Evolutionary conservation across 2,888 invertebrate species (phyloP), one percentile per base, ranked within the genome.

Genomic region (Drosophila picticornis): DNA sequence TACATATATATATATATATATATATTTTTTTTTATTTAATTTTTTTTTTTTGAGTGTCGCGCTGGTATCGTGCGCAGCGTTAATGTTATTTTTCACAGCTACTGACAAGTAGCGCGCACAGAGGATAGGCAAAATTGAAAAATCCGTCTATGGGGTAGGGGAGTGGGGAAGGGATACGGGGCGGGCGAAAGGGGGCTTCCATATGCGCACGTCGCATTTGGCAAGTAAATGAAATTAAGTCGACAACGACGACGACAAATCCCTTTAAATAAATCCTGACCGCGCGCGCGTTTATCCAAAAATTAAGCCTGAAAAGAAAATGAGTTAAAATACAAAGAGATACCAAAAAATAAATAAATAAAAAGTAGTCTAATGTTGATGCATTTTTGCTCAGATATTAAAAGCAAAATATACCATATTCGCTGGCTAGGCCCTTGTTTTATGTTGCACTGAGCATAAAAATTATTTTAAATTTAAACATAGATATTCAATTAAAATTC

Each of bases 141-240:
- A 40, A 22, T n/a, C 29, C 34, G 43, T 5, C 9, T 34, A 19
- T 13, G 25, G n/a, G 7, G 31, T n/a, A 4, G 29, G 31, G 11
- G 11, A 6, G n/a, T n/a, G 11, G n/a, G 4, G 2, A 1, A 3
- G 43, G 6, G 43, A 5, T 19, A 1, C 3, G 38, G 4, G 0
- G 2, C 19, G 43, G 19, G 4, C 2, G 6, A n/a, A 22, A 32
- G 46, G 48, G 34, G 46, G 40, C 36, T 31, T 67, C 53, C 70
- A 78, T 75, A 68, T 70, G 81, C 59, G 67, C 84, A 75, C 75
- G 66, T 71, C 60, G 66, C 69, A 63, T 46, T 29, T 48, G 56
- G 50, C 56, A 52, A 75, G 73, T 50, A 74, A 83, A 84, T 83
- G 67, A 83, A 80, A 83, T 83, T 83, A 84, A 56, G 65, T 64